Evolutionary conservation across 1,140 invertebrate genomes (phyloP).

Genomic region (Pseudachorutes palmiensis): DNA sequence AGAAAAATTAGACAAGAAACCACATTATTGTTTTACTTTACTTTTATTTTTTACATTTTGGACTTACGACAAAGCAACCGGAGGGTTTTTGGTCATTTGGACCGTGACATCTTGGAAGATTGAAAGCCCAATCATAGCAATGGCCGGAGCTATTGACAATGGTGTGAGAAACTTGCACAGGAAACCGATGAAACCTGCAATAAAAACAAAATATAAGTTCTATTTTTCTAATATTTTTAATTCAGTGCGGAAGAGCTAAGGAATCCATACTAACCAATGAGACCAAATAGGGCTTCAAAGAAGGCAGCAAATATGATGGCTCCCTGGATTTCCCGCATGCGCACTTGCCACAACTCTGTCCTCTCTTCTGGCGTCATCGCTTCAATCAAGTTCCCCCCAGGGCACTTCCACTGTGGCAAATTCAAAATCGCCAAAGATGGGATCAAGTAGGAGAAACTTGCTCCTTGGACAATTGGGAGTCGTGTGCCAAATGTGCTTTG

Average conservation of each 20-base stretch:
- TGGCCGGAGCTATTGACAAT: conserved; percentile 53
- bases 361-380: not conserved
- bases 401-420: conserved; percentile 44
- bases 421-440: conserved; percentile 46
- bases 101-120: conserved; percentile 66
- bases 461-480: conserved; percentile 49
- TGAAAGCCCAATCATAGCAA: conserved; percentile 68
- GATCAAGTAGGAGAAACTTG: conserved; percentile 46
- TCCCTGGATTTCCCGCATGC: conserved; percentile 49
- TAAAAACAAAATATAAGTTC: conserved; percentile 15
- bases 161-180: conserved; percentile 65
- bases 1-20: no score
- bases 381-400: not conserved
- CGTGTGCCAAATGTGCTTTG: conserved; percentile 49
- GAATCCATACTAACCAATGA: conserved; percentile 39
- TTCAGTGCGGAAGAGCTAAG: not conserved
- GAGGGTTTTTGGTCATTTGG: conserved; percentile 68
- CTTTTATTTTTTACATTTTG: no score
- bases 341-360: conserved; percentile 41
- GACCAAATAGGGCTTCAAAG: conserved; percentile 45
- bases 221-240: not conserved
- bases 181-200: conserved; percentile 52
- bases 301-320: conserved; percentile 46
- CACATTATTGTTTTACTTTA: no score
- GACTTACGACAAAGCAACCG: conserved; percentile 60